These are phyloP conservation scores for Mastacembelus armatus DNA, from an alignment of 2,797 vertebrate species.

Conservation along the genomic window DNA sequence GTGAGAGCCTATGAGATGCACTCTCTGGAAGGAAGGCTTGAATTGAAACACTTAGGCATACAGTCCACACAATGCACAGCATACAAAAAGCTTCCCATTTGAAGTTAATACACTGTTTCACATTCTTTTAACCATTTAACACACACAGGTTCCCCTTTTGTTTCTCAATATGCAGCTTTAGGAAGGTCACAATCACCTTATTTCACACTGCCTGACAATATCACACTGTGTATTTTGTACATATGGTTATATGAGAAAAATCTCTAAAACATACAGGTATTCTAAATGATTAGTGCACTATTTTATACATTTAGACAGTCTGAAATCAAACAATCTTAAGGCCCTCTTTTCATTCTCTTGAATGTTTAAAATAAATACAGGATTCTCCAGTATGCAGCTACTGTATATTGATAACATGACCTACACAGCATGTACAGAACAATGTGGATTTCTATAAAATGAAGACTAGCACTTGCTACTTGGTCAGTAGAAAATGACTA, in stretches of 20 bases:
- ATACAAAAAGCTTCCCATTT: slow-evolving; percentile 20
- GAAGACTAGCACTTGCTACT: slow-evolving; percentile 21
- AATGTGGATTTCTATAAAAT: slow-evolving; percentile 8
- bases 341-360: background rate
- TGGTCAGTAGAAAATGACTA: slow-evolving; percentile 32
- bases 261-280: too few species aligned
- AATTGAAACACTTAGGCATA: slow-evolving; percentile 54
- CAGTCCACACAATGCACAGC: slow-evolving; percentile 21
- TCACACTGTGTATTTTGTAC: too few species aligned
- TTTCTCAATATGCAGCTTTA: background rate
- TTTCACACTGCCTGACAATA: background rate
- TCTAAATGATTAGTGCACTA: background rate
- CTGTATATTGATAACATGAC: background rate
- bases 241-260: too few species aligned
- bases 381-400: background rate
- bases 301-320: too few species aligned
- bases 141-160: background rate
- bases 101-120: slow-evolving; percentile 25
- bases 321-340: too few species aligned
- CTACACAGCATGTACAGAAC: background rate
- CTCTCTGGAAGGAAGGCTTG: slow-evolving; percentile 34
- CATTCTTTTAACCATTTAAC: slow-evolving; percentile 14
- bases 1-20: slow-evolving; percentile 38
- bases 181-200: background rate
- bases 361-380: background rate